phyloP scores from a whole-genome alignment of 1,140 invertebrate genomes.

The Teleopsis dalmanni region DNA sequence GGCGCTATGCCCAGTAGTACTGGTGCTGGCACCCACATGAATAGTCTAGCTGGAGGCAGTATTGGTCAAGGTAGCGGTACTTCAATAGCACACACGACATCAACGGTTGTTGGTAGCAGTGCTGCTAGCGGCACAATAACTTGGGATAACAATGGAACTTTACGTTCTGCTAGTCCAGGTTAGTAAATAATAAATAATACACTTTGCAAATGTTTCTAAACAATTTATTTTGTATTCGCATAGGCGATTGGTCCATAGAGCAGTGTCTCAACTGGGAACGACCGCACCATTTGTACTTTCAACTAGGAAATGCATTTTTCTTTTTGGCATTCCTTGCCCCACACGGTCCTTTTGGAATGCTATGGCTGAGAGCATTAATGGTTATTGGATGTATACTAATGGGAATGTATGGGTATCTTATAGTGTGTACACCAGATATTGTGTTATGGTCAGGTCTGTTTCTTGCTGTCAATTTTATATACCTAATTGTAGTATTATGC shows the following conservation, averaged over 20 bases:
- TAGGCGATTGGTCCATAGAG: slow-evolving; percentile 46
- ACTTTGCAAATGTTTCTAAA: no score
- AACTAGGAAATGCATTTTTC: slow-evolving; percentile 76
- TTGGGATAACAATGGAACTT: slow-evolving; percentile 41
- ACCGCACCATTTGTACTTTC: slow-evolving; percentile 68
- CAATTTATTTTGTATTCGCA: no score
- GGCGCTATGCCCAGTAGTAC: not conserved
- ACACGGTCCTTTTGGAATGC: slow-evolving; percentile 66
- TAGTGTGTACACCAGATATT: slow-evolving; percentile 76
- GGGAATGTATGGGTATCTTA: slow-evolving; percentile 73
- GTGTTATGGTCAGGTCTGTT: slow-evolving; percentile 81
- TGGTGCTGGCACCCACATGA: not conserved
- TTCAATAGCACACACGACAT: slow-evolving; percentile 7
- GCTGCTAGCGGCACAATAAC: slow-evolving; percentile 27
- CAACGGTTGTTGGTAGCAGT: not conserved
- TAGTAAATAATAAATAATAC: no score
- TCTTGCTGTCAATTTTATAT: slow-evolving; percentile 72
- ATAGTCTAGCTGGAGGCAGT: not conserved
- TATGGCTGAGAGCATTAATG: slow-evolving; percentile 69
- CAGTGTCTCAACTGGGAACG: slow-evolving; percentile 53
- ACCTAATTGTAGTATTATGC: slow-evolving; percentile 73
- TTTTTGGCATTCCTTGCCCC: slow-evolving; percentile 73
- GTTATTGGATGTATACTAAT: slow-evolving; percentile 71
- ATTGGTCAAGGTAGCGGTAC: not conserved
- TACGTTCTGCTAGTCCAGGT: slow-evolving; percentile 37